A percentile compares a stretch with the other conserved stretches of the same genome.
These are phyloP conservation scores for Proisotoma minuta DNA, from an alignment of 2,888 invertebrate species.

Conservation along the genomic window DNA sequence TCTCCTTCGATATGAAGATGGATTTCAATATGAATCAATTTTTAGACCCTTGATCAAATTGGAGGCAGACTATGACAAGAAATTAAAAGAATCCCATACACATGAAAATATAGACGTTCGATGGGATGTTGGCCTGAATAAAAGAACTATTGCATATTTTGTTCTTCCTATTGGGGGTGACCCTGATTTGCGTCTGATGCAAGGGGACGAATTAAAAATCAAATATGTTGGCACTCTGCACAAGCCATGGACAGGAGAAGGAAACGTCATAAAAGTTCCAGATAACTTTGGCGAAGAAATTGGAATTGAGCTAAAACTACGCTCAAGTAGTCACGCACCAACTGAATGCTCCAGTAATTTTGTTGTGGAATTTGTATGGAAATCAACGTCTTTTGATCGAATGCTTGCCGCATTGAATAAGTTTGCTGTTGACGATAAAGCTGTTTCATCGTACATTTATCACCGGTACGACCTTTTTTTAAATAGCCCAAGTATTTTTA, in stretches of 20 bases:
- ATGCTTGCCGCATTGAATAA: constrained; percentile 93
- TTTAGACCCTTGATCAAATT: constrained; percentile 94
- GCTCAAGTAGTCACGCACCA: constrained; percentile 80
- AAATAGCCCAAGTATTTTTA: background rate
- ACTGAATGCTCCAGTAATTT: constrained; percentile 92
- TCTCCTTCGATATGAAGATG: constrained; percentile 82
- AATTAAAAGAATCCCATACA: constrained; percentile 94
- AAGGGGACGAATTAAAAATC: constrained; percentile 91
- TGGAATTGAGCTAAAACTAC: constrained; percentile 81
- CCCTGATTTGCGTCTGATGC: constrained; percentile 94
- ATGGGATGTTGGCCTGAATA: constrained; percentile 98
- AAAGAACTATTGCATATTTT: constrained; percentile 96
- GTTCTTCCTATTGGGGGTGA: constrained; percentile 92
- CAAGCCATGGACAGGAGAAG: constrained; percentile 95
- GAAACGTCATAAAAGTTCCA: constrained; percentile 93
- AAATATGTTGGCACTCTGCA: constrained; percentile 89
- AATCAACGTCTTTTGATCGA: constrained; percentile 95
- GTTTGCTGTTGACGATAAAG: constrained; percentile 93
- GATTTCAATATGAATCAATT: constrained; percentile 97
- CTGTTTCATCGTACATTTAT: constrained; percentile 96
- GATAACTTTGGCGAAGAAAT: constrained; percentile 97
- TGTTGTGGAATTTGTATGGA: constrained; percentile 98
- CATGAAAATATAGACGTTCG: constrained; percentile 97
- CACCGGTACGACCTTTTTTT: constrained; percentile 59
- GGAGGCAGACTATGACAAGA: constrained; percentile 97